Evolutionary conservation across 2,888 invertebrate species (phyloP), one percentile per base, ranked within the genome.

Genomic region (Leucophenga maculata): DNA sequence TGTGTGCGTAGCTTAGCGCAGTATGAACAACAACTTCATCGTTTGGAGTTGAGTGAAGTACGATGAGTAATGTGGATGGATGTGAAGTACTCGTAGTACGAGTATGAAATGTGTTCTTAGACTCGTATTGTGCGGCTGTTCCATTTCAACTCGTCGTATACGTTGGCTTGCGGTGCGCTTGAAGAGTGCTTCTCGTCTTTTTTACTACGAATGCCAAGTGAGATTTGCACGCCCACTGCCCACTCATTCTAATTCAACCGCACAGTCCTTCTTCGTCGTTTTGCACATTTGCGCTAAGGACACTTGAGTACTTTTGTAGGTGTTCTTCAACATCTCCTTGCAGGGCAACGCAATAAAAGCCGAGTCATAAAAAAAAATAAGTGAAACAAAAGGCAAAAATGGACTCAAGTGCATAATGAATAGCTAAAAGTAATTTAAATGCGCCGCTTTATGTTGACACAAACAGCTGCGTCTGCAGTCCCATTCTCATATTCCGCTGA

Each of bases 221-320:
- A 39, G 39, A 39, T 39, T 39, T 39, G 39, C 4, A 18, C 9
- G 9, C 54, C 18, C 54, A n/a, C 1, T 16, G 16, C 22, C 20
- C 26, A 20, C 55, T 14, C 26, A 22, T 26, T 18, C 26, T 55
- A 8, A 22, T 22, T 22, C 22, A 22, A 22, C 22, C 55, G 26
- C 22, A 22, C 13, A 22, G 9, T 32, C 32, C n/a, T 55, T 54
- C 77, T 74, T 80, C 78, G 71, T 80, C 78, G 71, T 73, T 78
- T 80, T 79, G 77, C 78, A 77, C 79, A 80, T 82, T 80, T 80
- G 77, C 73, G 77, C 74, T 78, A 76, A 80, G 80, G 71, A 73
- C 79, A 77, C 80, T 80, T 67, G 74, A 82, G 81, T 64, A 32
- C 31, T 59, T 14, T 59, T 55, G 55, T 55, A 26, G 14, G 11